phyloP scores from a whole-genome alignment of 2,888 invertebrate genomes.

The Scaptomyza cyrtandrae region DNA sequence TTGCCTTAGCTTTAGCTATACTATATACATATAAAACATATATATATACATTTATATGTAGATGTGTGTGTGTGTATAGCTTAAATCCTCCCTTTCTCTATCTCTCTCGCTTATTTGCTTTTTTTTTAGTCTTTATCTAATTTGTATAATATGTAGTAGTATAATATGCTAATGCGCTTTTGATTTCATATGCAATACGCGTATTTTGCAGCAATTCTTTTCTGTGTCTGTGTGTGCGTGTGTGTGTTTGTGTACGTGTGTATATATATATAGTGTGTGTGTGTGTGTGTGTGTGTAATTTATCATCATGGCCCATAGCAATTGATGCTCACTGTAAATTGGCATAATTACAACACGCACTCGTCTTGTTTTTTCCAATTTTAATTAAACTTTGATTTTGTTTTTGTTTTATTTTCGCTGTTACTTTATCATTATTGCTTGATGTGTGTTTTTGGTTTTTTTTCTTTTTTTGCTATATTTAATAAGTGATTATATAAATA shows the following conservation, averaged over 20 bases:
- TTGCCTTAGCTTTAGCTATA: slow-evolving; percentile 42
- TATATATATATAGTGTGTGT: slow-evolving; percentile 2
- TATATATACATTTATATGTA: slow-evolving; percentile 7
- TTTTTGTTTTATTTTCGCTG: slow-evolving; percentile 4
- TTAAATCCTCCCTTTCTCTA: not conserved
- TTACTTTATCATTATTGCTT: not conserved
- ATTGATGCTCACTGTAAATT: slow-evolving; percentile 51
- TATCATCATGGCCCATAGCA: slow-evolving; percentile 23
- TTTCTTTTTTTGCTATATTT: not conserved
- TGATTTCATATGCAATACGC: slow-evolving; percentile 27
- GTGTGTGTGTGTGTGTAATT: slow-evolving; percentile 16
- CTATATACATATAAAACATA: slow-evolving; percentile 2
- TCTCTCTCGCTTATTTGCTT: slow-evolving; percentile 7
- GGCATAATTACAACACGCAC: slow-evolving; percentile 45
- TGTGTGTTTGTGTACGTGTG: slow-evolving; percentile 2
- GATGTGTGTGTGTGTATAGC: no score
- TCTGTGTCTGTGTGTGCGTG: not conserved
- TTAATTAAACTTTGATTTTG: slow-evolving; percentile 1
- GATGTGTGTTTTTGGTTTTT: not conserved
- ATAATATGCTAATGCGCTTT: slow-evolving; percentile 27
- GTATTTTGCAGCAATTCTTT: slow-evolving; percentile 1
- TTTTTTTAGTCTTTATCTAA: not conserved
- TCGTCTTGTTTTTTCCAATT: slow-evolving; percentile 1
- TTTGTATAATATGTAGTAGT: not conserved
- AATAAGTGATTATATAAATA: no score